A percentile compares a stretch with the other conserved stretches of the same genome.
Evolutionary conservation across 2,797 vertebrate species (phyloP).

Genomic region (Morus bassanus): DNA sequence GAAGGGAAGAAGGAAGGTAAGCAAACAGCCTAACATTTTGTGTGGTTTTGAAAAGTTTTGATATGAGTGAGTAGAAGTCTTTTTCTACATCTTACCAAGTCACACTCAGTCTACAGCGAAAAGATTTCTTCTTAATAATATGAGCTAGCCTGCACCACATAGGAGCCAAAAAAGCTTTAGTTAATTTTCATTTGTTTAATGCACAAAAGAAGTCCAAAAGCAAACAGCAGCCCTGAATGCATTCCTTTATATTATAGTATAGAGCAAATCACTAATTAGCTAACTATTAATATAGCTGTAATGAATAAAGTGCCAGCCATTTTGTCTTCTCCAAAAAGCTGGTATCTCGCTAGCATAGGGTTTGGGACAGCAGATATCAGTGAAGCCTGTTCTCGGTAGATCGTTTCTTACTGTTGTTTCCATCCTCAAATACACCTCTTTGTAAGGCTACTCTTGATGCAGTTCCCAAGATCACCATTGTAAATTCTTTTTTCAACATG

Average conservation of each 20-base stretch:
- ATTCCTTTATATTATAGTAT: not conserved
- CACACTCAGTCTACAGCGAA: not conserved
- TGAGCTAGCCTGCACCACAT: not conserved
- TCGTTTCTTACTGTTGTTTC: not conserved
- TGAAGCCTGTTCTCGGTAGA: not conserved
- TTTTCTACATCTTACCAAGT: not conserved
- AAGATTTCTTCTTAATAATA: not conserved
- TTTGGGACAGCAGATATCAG: not conserved
- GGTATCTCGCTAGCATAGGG: not conserved
- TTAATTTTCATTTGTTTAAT: not conserved
- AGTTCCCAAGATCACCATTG: not conserved
- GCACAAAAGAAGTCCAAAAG: not conserved
- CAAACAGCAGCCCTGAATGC: not conserved
- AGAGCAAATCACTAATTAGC: not conserved
- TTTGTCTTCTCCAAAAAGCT: not conserved
- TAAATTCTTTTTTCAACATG: not conserved
- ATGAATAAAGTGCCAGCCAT: not conserved
- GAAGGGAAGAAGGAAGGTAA: not conserved
- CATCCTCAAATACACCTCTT: not conserved
- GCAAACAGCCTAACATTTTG: not conserved
- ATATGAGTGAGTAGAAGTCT: not conserved
- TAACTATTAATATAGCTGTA: not conserved
- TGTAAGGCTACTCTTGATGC: not conserved
- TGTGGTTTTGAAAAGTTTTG: not conserved
- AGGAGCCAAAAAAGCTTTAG: not conserved